Evolutionary conservation across 2,797 vertebrate species (phyloP).

Genomic region (Miichthys miiuy): DNA sequence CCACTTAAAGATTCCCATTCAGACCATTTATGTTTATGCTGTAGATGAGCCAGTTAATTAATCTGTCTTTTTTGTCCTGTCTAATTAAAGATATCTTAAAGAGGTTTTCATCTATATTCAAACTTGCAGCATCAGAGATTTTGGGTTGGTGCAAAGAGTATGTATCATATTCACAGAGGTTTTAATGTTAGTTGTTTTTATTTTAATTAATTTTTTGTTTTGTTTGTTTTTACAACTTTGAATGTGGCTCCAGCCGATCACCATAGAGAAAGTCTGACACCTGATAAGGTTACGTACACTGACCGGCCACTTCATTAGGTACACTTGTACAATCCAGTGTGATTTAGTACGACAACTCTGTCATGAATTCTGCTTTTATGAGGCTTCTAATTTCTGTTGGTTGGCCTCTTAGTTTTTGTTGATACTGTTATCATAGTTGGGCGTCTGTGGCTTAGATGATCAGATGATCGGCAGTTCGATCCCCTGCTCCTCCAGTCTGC

Average conservation of each 20-base stretch:
- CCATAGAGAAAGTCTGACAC: neutral
- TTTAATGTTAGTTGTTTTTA: no score
- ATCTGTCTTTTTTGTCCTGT: no score
- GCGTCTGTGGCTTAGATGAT: no score
- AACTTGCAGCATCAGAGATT: neutral
- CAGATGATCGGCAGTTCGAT: no score
- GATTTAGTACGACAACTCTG: no score
- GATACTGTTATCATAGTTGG: no score
- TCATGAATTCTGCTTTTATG: no score
- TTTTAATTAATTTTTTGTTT: neutral
- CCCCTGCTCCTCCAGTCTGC: no score
- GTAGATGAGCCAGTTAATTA: neutral
- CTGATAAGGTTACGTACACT: neutral
- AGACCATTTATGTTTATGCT: neutral
- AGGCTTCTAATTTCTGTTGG: neutral
- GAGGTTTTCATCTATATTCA: neutral
- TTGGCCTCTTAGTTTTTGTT: no score
- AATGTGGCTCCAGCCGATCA: constrained; percentile 13
- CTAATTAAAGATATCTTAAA: neutral
- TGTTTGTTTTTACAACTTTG: neutral
- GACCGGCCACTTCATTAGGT: no score
- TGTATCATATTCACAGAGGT: neutral
- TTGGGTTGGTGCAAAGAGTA: constrained; percentile 14
- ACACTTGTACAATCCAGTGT: no score
- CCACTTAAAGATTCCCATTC: neutral